Evolutionary conservation across 2,888 invertebrate genomes (phyloP), one percentile per base, ranked within the genome.

Genomic region (Timema cristinae): DNA sequence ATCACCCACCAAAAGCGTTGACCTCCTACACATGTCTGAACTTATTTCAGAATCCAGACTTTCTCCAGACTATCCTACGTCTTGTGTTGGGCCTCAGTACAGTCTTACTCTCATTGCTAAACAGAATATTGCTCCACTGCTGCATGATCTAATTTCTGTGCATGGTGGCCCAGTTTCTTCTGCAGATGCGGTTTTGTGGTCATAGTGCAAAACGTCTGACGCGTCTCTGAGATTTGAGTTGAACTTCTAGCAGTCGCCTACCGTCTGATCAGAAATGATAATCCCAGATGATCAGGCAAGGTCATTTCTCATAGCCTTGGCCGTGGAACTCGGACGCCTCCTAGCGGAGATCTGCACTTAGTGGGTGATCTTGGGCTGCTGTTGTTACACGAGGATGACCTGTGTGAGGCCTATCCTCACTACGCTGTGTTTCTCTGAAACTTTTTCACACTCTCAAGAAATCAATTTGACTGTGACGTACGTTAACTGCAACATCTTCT

Each of bases 31-130:
- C 4, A 59, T 59, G 59, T n/a, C 59, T 59, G 15, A 16, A n/a
- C 8, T 7, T 0, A 1, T 6, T 5, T 16, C 59, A 59, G 59
- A 10, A 8, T n/a, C 2, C 6, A n/a, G 9, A 59, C 13, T n/a
- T 13, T 9, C 15, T 11, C 59, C n/a, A 59, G 8, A 59, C 32
- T 59, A 9, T 59, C 59, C 15, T 59, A n/a, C 15, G 9, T 13
- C n/a, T 59, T n/a, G 59, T 59, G 2, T 59, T n/a, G 32, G 59
- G 59, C 15, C 15, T n/a, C 6, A 59, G 15, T 59, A 32, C n/a
- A 59, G n/a, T n/a, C 59, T n/a, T 59, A 59, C 59, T 59, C 59
- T n/a, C 59, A n/a, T 59, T n/a, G n/a, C n/a, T 5, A 59, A 59
- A 59, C n/a, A 13, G n/a, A 0, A 59, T 32, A 59, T 59, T 59